Evolutionary conservation across 2,888 invertebrate species (phyloP), one percentile per base, ranked within the genome.

Genomic region (Antitype chi): DNA sequence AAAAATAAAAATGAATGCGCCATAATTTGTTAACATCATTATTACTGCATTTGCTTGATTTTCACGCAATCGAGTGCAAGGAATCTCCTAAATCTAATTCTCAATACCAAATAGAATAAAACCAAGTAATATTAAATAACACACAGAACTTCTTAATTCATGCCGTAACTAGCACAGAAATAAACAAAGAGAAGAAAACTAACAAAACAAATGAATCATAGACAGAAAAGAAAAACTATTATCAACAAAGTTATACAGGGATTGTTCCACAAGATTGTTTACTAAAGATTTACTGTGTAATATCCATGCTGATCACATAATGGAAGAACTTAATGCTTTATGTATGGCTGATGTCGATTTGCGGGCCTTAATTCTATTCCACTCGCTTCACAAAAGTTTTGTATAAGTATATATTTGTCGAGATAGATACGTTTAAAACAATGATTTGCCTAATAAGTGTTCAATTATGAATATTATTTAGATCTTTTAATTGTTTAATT

Each of bases 141-240:
- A 38, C 20, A 53, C 25, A 28, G 15, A 71, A 73, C 43, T 66
- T 57, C 52, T 68, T 78, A 70, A 72, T 71, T 71, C 68, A 68
- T 13, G 62, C 52, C 69, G 20, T 32, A 73, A 73, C 53, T 20
- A 57, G 38, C 38, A 52, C n/a, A 68, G 25, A 70, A 59, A 67
- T 67, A 74, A 85, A 82, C 70, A 60, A 73, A 67, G 49, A 57
- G 25, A 57, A 81, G 53, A 70, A 73, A 70, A 70, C 74, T 57
- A 59, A 73, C 73, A 76, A 82, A 74, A 78, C 84, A 75, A 83
- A 83, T 83, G 72, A 86, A 84, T 82, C 84, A 82, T 72, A 73
- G 38, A 60, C 49, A 60, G 74, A 74, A 73, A 78, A 64, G 78
- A 81, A 83, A 86, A 86, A 86, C 84, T 82, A 86, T 84, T 84